Conservation (phyloP, 2,113 vertebrate species). For the Mormyrus iriodes region DNA sequence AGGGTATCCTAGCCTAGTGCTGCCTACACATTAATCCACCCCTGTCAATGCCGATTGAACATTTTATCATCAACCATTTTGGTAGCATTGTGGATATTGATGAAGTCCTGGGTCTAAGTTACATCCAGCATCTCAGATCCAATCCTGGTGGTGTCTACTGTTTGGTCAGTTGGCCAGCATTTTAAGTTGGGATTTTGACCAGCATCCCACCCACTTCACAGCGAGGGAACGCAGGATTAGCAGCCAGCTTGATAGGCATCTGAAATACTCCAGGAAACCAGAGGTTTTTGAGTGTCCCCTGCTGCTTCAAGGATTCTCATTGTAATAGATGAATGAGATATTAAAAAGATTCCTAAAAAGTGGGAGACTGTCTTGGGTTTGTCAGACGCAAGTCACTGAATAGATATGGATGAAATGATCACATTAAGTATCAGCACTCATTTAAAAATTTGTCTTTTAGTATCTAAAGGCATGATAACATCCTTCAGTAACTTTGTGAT, state of each 20-base stretch:
- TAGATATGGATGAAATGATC: not conserved
- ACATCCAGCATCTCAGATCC: not conserved
- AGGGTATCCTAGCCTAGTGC: not conserved
- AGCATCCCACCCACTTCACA: not conserved
- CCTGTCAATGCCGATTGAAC: not conserved
- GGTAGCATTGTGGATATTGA: not conserved
- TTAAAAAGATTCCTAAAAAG: not conserved
- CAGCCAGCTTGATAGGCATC: not conserved
- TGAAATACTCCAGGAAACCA: not conserved
- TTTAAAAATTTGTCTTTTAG: not conserved
- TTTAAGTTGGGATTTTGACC: not conserved
- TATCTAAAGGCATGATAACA: not conserved
- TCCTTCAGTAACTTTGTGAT: not conserved
- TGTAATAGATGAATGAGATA: not conserved
- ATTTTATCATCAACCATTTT: not conserved
- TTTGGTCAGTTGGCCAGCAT: not conserved
- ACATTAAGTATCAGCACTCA: not conserved
- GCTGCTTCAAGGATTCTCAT: not conserved
- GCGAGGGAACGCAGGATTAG: not conserved
- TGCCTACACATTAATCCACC: not conserved
- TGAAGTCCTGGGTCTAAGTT: not conserved
- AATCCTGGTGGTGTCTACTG: not conserved
- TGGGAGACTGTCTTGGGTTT: not conserved
- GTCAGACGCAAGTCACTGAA: not conserved
- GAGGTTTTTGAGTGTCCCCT: not conserved